Conservation (phyloP, 2,888 invertebrate species). For the Rhyacophila evoluta region DNA sequence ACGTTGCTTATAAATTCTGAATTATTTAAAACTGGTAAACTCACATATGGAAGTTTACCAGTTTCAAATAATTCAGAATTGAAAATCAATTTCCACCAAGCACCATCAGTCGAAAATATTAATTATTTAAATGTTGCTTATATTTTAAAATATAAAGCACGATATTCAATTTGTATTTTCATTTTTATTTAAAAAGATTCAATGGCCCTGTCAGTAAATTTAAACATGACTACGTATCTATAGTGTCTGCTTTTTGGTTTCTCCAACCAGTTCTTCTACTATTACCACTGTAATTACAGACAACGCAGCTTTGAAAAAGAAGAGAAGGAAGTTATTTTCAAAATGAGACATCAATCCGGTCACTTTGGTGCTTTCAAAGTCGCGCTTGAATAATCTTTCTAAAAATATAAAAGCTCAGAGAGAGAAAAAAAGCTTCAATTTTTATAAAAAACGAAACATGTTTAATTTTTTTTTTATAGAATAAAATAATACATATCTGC, state of each 20-base stretch:
- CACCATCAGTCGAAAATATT: no score
- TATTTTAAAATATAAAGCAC: no score
- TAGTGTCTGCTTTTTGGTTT: background rate
- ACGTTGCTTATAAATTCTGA: no score
- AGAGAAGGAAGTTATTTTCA: slow-evolving; percentile 3
- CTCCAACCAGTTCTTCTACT: background rate
- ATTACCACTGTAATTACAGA: background rate
- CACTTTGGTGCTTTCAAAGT: background rate
- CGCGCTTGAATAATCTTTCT: background rate
- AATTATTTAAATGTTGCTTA: no score
- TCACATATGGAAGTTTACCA: no score
- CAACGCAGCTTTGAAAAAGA: background rate
- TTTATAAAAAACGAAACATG: background rate
- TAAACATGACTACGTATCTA: background rate
- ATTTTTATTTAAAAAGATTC: background rate
- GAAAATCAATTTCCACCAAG: no score
- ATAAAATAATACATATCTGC: no score
- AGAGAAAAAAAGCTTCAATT: background rate
- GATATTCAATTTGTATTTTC: no score
- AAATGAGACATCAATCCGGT: slow-evolving; percentile 13
- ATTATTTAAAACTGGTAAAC: no score
- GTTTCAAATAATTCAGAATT: no score
- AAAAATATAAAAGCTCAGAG: background rate
- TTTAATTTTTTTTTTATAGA: background rate
- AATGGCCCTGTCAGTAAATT: background rate